phyloP scores from a whole-genome alignment of 1,140 invertebrate species.

The Eumaeus atala region DNA sequence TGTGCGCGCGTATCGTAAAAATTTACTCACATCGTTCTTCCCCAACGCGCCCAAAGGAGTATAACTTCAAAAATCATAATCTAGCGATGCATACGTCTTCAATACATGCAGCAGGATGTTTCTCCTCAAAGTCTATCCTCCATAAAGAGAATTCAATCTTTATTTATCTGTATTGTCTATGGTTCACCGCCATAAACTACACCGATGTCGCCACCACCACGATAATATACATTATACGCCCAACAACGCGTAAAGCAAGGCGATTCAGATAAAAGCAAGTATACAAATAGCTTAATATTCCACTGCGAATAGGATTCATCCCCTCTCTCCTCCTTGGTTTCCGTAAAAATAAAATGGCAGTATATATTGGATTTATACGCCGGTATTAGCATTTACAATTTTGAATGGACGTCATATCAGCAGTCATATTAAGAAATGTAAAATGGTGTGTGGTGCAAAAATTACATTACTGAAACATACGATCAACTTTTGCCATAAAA shows the following conservation, averaged over 20 bases:
- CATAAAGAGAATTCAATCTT: not conserved
- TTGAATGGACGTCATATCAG: conserved; percentile 4
- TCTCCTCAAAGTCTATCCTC: not conserved
- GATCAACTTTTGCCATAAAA: not conserved
- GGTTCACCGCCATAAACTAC: not conserved
- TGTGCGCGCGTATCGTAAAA: too few relatives aligned
- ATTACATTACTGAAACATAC: not conserved
- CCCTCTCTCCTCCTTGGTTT: not conserved
- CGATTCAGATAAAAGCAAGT: conserved; percentile 34
- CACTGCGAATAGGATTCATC: conserved; percentile 9
- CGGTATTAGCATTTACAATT: conserved; percentile 3
- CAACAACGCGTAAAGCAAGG: conserved; percentile 4
- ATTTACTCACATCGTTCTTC: too few relatives aligned
- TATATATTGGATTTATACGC: conserved; percentile 4
- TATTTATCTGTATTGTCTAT: too few relatives aligned
- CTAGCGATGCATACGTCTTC: too few relatives aligned
- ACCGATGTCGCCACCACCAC: conserved; percentile 17
- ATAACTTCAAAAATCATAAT: too few relatives aligned
- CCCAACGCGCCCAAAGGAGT: too few relatives aligned
- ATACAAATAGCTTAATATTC: conserved; percentile 40
- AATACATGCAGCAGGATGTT: too few relatives aligned
- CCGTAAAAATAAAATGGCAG: not conserved
- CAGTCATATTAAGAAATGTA: conserved; percentile 2
- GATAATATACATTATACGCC: conserved; percentile 21
- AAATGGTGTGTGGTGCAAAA: conserved; percentile 4